Evolutionary conservation across 2,888 invertebrate genomes (phyloP).

Genomic region (Scaptomyza cyrtandrae): DNA sequence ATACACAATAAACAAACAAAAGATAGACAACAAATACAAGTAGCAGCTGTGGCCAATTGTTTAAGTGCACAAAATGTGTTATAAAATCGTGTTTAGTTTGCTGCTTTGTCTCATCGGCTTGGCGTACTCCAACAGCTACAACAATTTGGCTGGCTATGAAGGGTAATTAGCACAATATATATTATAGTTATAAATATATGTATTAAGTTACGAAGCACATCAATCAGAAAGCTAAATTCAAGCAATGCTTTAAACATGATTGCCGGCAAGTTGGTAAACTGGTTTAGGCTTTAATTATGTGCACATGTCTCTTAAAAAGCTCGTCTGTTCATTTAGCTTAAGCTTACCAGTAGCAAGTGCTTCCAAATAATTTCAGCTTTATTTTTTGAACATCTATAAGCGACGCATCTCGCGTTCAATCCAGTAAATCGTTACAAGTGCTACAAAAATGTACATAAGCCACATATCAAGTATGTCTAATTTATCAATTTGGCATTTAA

Average conservation of each 20-base stretch:
- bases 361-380: not conserved
- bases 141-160: slow-evolving; percentile 79
- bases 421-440: slow-evolving; percentile 20
- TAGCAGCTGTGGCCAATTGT: slow-evolving; percentile 32
- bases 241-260: slow-evolving; percentile 27
- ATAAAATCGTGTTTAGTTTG: slow-evolving; percentile 67
- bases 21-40: slow-evolving; percentile 25
- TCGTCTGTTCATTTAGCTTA: not conserved
- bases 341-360: slow-evolving; percentile 18
- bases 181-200: slow-evolving; percentile 15
- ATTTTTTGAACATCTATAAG: not conserved
- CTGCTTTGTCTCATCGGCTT: slow-evolving; percentile 55
- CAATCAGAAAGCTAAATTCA: slow-evolving; percentile 40
- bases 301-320: not conserved
- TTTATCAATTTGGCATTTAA: slow-evolving; percentile 24
- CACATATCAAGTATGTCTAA: slow-evolving; percentile 29
- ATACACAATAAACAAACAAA: slow-evolving; percentile 9
- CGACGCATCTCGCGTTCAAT: slow-evolving; percentile 8
- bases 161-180: slow-evolving; percentile 71
- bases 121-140: slow-evolving; percentile 49
- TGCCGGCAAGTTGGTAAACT: slow-evolving; percentile 40
- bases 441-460: slow-evolving; percentile 35
- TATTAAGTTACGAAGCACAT: slow-evolving; percentile 34
- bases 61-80: slow-evolving; percentile 53
- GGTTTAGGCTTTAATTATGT: slow-evolving; percentile 42